Conservation (phyloP, 2,888 invertebrate species). For the Ctena decussata region DNA sequence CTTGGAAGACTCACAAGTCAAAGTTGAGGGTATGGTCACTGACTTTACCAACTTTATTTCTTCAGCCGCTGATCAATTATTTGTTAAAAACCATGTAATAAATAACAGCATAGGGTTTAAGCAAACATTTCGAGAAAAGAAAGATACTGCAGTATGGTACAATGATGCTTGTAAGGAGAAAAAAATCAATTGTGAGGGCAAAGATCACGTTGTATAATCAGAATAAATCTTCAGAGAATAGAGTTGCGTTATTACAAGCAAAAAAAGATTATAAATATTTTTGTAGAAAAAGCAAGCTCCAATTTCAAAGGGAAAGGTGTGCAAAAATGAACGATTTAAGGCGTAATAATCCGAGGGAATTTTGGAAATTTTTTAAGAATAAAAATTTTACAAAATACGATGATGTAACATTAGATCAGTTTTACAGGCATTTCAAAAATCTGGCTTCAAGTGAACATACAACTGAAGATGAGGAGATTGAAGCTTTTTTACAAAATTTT, state of each 20-base stretch:
- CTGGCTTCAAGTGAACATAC: neutral
- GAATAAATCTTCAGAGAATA: neutral
- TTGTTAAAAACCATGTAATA: neutral
- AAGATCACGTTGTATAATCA: neutral
- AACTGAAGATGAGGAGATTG: neutral
- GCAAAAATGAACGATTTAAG: conserved; percentile 11
- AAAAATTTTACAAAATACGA: neutral
- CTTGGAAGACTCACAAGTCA: neutral
- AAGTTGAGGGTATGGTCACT: neutral
- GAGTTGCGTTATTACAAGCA: neutral
- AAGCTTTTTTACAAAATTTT: neutral
- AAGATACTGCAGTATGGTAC: conserved; percentile 9
- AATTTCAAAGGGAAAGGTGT: neutral
- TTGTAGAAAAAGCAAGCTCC: neutral
- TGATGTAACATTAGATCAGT: neutral
- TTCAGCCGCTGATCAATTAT: neutral
- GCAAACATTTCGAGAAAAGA: neutral
- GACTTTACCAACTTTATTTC: neutral
- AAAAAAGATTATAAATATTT: conserved; percentile 20
- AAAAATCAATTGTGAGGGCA: neutral
- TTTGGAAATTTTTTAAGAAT: neutral
- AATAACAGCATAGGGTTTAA: neutral
- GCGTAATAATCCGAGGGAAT: conserved; percentile 23
- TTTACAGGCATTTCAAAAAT: neutral
- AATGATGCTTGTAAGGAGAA: conserved; percentile 13